Conservation (phyloP, 2,888 invertebrate species). For the Vannuccia rotundouncinata region DNA sequence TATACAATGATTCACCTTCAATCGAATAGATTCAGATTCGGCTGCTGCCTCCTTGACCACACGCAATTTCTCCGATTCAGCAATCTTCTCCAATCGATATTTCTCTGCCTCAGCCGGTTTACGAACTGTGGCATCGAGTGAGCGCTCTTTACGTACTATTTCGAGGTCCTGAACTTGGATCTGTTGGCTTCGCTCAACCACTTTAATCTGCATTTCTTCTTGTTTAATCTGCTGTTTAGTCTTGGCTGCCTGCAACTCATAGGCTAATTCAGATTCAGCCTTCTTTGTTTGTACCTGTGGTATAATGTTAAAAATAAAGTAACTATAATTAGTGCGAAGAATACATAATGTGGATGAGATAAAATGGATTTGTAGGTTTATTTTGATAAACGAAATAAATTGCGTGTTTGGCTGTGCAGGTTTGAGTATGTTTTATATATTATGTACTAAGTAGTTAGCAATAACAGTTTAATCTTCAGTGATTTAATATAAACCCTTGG, state of each 20-base stretch:
- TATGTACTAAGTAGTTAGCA: too few relatives aligned
- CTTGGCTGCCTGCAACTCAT: slow-evolving; percentile 53
- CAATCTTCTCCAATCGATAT: slow-evolving; percentile 77
- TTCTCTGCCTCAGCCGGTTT: slow-evolving; percentile 95
- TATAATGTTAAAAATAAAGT: too few relatives aligned
- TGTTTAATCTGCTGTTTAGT: slow-evolving; percentile 90
- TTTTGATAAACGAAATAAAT: too few relatives aligned
- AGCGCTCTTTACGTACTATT: slow-evolving; percentile 79
- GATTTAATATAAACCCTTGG: too few relatives aligned
- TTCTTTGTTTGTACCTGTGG: slow-evolving; percentile 87
- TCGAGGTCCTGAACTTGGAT: slow-evolving; percentile 90
- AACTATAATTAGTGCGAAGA: too few relatives aligned
- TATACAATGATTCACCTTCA: too few relatives aligned
- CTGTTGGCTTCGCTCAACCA: slow-evolving; percentile 79
- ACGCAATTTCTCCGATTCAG: slow-evolving; percentile 73
- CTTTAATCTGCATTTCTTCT: slow-evolving; percentile 85
- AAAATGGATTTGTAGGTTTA: too few relatives aligned
- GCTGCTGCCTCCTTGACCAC: slow-evolving; percentile 90
- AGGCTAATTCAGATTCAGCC: slow-evolving; percentile 55
- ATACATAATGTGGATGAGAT: too few relatives aligned
- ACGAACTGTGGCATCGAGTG: slow-evolving; percentile 82
- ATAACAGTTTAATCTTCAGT: too few relatives aligned
- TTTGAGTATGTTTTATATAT: too few relatives aligned
- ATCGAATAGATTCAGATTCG: slow-evolving; percentile 77
- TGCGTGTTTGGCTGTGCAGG: too few relatives aligned